Evolutionary conservation across 2,888 invertebrate species (phyloP).

Genomic region (Microctonus aethiopoides): DNA sequence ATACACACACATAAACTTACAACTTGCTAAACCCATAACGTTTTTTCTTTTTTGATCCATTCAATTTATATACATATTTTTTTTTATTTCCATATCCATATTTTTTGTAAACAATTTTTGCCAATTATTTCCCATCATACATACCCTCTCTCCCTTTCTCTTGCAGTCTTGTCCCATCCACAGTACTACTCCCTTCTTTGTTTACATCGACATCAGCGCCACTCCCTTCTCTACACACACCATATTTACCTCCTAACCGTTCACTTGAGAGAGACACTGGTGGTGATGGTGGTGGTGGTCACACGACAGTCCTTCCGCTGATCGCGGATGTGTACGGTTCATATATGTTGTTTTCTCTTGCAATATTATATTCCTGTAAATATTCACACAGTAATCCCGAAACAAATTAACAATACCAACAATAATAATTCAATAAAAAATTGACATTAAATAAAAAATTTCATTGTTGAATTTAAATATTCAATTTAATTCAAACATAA

Average conservation of each 20-base stretch:
- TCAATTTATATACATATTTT: neutral
- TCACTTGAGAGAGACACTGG: conserved; percentile 24
- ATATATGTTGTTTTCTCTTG: neutral
- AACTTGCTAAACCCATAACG: neutral
- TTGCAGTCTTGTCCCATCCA: conserved; percentile 31
- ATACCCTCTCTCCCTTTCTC: conserved; percentile 32
- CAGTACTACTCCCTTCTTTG: neutral
- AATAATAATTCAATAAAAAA: too few species aligned
- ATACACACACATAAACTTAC: neutral
- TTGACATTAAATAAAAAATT: too few species aligned
- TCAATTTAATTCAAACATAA: too few species aligned
- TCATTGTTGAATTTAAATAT: too few species aligned
- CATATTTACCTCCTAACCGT: conserved; percentile 18
- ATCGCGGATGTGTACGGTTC: conserved; percentile 49
- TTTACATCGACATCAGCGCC: conserved; percentile 31
- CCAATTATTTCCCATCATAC: conserved; percentile 28
- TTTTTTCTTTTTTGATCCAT: too few species aligned
- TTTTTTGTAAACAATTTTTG: neutral
- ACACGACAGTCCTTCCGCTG: conserved; percentile 59
- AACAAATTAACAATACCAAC: neutral
- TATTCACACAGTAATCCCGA: too few species aligned
- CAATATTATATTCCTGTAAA: neutral
- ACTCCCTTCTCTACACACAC: conserved; percentile 24
- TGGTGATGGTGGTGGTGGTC: too few species aligned
- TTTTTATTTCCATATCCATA: neutral